Evolutionary conservation across 1,140 invertebrate genomes (phyloP).

Genomic region (Oedothorax gibbosus): DNA sequence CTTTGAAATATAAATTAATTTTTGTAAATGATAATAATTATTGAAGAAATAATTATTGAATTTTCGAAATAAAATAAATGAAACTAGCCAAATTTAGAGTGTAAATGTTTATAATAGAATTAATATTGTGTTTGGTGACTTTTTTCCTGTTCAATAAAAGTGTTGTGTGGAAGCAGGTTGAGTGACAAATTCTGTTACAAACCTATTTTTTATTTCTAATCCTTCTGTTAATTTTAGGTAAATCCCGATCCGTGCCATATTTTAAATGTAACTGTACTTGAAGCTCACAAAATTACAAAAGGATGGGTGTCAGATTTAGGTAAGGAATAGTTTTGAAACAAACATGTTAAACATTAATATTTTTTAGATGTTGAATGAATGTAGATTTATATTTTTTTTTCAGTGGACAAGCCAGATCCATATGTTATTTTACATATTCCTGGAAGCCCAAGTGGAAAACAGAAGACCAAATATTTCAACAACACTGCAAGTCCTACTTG

Average conservation of each 20-base stretch:
- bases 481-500: slow-evolving; percentile 69
- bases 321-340: slow-evolving; percentile 54
- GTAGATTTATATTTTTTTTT: slow-evolving; percentile 11
- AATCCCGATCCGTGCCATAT: slow-evolving; percentile 64
- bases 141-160: too few species aligned
- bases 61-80: too few species aligned
- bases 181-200: too few species aligned
- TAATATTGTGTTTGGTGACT: too few species aligned
- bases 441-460: slow-evolving; percentile 68
- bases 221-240: slow-evolving; percentile 58
- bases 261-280: slow-evolving; percentile 63
- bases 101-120: too few species aligned
- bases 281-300: slow-evolving; percentile 65
- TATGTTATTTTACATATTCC: slow-evolving; percentile 68
- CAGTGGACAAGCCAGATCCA: slow-evolving; percentile 71
- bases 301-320: slow-evolving; percentile 65
- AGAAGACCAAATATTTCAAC: slow-evolving; percentile 67
- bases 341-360: neutral
- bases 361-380: neutral
- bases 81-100: too few species aligned
- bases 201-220: too few species aligned
- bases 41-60: too few species aligned
- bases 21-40: too few species aligned
- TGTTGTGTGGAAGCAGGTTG: too few species aligned
- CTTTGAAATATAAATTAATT: too few species aligned